Evolutionary conservation across 2,888 invertebrate species (phyloP), one percentile per base, ranked within the genome.

Genomic region (Dolichomitus sp.): DNA sequence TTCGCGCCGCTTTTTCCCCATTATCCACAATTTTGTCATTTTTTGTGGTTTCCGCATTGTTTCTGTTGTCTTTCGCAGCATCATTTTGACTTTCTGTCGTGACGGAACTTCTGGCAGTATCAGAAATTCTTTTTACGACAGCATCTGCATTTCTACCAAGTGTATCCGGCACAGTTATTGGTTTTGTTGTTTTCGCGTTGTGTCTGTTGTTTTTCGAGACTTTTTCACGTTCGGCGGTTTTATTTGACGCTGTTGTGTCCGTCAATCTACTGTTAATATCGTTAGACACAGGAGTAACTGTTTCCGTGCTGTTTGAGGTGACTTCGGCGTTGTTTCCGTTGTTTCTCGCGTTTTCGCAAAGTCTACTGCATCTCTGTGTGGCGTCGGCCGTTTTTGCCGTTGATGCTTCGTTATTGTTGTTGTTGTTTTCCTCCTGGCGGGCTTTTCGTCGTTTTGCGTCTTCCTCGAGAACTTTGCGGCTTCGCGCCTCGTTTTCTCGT

Each of bases 401-500:
- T 88, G 40, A 81, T 66, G 37, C 2, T 79, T 81, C 61, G 50
- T 52, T 80, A 6, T 68, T 69, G 68, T 72, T 66, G 66, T 83
- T 86, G 80, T 88, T 88, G 74, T 87, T 86, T 48, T 87, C 85
- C 27, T 88, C 88, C 5, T 89, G 88, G 33, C 88, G 84, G 0
- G 90, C 90, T 59, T 87, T 89, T 7, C 92, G 85, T 19, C 89
- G 87, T 52, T 90, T 89, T 0, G 92, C 93, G 48, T 93, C 93
- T 50, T 92, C 92, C 45, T 92, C 93, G 17, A 92, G 86, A 0
- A 92, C 91, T 2, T 91, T 86, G 2, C 88, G 88, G 48, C 91
- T 92, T 30, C 92, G 87, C 0, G 93, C 93, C 81, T 94, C 93
- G 85, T 93, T 91, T 78, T 92, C 93, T 0, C 93, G 89, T 59